Percentiles rank a stretch among this genome's conserved stretches.
Evolutionary conservation across 2,113 vertebrate species (phyloP).

Genomic region (Caretta caretta): DNA sequence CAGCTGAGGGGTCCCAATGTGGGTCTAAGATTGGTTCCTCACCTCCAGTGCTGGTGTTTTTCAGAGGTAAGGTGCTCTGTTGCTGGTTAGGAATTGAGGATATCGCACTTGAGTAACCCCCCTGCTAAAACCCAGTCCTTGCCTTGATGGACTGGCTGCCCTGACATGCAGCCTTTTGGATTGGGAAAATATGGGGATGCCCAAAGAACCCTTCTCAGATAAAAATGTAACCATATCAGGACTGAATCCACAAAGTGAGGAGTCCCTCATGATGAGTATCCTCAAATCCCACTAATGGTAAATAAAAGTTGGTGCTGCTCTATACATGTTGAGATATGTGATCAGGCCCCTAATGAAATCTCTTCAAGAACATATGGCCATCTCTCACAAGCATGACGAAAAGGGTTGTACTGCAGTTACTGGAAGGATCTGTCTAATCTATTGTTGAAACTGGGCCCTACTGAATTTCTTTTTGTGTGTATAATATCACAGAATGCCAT

Average conservation of each 20-base stretch:
- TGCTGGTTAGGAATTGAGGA: background rate
- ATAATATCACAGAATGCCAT: background rate
- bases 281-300: background rate
- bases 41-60: fast-evolving
- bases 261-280: background rate
- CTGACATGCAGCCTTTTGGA: background rate
- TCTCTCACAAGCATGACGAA: background rate
- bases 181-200: background rate
- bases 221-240: background rate
- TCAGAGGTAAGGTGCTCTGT: background rate
- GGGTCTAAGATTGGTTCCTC: background rate
- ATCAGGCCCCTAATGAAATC: background rate
- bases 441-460: slow-evolving; percentile 13
- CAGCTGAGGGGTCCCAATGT: background rate
- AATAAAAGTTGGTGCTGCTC: background rate
- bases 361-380: background rate
- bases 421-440: slow-evolving; percentile 3
- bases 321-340: background rate
- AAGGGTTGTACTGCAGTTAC: background rate
- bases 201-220: background rate
- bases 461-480: background rate
- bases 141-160: background rate
- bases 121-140: background rate
- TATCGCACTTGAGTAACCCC: background rate
- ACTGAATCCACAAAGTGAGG: background rate